phyloP scores from a whole-genome alignment of 2,888 invertebrate species.

The Hydroisotoma schaefferi region DNA sequence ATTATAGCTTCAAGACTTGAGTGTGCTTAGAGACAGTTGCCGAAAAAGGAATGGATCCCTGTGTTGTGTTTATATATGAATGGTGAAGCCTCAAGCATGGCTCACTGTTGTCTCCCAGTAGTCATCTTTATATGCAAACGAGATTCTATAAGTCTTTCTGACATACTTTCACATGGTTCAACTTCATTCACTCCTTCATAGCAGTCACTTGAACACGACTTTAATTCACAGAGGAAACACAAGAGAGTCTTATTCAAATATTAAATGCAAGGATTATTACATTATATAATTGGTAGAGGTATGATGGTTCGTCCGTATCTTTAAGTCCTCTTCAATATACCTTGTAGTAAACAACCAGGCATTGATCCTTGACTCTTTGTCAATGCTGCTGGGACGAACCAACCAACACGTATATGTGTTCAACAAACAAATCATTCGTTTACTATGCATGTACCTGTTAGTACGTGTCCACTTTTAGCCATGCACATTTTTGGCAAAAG shows the following conservation, averaged over 20 bases:
- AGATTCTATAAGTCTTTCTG: conserved; percentile 21
- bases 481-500: too few species aligned
- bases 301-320: background rate
- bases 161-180: conserved; percentile 20
- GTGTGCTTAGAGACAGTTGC: conserved; percentile 7
- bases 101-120: conserved; percentile 16
- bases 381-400: background rate
- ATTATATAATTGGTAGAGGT: too few species aligned
- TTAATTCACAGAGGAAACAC: background rate
- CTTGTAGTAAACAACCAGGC: background rate
- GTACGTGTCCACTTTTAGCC: too few species aligned
- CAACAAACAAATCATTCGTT: too few species aligned
- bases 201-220: conserved; percentile 6
- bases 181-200: background rate
- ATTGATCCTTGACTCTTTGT: background rate
- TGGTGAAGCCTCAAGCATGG: conserved; percentile 4
- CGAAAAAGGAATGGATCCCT: conserved; percentile 21
- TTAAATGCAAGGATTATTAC: too few species aligned
- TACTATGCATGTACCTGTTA: too few species aligned
- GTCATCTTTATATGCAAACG: conserved; percentile 19
- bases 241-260: background rate
- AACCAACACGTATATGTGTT: too few species aligned
- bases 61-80: too few species aligned
- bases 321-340: background rate
- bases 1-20: background rate